Base-by-base conservation (phyloP, 2,888 invertebrate genomes). In the Malthinus flaveolus region DNA sequence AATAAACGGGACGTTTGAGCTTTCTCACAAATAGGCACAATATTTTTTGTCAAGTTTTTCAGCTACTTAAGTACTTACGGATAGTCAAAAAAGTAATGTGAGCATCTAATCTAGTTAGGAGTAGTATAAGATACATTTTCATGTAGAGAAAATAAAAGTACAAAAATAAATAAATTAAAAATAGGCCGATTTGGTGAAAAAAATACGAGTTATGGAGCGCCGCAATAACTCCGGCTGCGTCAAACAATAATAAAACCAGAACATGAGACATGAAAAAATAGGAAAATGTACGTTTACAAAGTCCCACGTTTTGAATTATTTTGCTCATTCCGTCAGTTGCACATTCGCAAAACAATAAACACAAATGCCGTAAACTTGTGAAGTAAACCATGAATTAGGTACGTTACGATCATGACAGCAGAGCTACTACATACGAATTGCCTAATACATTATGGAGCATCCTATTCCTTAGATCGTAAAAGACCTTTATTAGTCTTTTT, bases 371-470 rank as follows among this genome's bases (percentile, higher is more conserved):
- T 50, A 59, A 62, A 59, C 49, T 49, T 10, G 53, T 37, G 51
- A 56, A 46, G 56, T 62, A 56, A 62, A 59, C 59, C 54, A 59
- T 62, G 59, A 56, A 61, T 61, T 51, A 58, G 55, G 52, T 48
- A 50, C 31, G 52, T 53, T 45, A 56, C 50, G 50, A 56, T 56
- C 56, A 50, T 46, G 46, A 48, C 39, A 54, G 39, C 12, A 39
- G 12, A 8, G 39, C 39, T 13, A 42, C 39, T 48, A 48, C 39
- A 48, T 48, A 35, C 39, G 54, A 54, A 54, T 54, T 54, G 54
- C 54, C 32, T 34, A 48, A 48, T 48, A 34, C 48, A 48, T 48
- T 13, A 48, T 48, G 48, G 45, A 45, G 10, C 15, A 34, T 48
- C 12, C 33, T 7, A 48, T 48, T 48, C 11, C 33, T 48, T 48